phyloP scores from a whole-genome alignment of 1,140 invertebrate genomes.

The Bemisia tabaci region DNA sequence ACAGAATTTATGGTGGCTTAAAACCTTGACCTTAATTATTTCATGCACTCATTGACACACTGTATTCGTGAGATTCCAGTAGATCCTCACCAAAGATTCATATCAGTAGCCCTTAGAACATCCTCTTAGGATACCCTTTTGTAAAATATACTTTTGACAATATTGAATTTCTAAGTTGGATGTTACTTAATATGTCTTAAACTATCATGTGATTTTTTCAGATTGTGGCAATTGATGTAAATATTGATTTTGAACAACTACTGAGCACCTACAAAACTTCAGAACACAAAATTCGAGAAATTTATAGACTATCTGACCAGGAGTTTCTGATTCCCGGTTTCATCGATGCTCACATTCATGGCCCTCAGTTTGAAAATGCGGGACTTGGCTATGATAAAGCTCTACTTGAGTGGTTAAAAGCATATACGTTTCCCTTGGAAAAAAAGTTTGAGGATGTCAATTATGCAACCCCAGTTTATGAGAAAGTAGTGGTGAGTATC shows the following conservation, averaged over 20 bases:
- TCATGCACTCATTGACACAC: too few species aligned
- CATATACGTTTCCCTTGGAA: constrained; percentile 79
- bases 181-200: too few species aligned
- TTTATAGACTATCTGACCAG: not conserved
- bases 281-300: not conserved
- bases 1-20: too few species aligned
- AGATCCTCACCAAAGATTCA: too few species aligned
- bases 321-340: constrained; percentile 60
- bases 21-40: too few species aligned
- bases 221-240: not conserved
- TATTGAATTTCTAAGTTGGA: too few species aligned
- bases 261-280: not conserved
- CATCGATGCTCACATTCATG: constrained; percentile 79
- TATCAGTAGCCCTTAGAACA: too few species aligned
- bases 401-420: constrained; percentile 68
- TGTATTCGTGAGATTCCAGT: too few species aligned
- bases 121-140: too few species aligned
- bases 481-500: constrained; percentile 59
- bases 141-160: too few species aligned
- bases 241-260: not conserved
- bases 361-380: constrained; percentile 70
- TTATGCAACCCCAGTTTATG: constrained; percentile 58
- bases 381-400: constrained; percentile 65
- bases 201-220: too few species aligned
- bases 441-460: constrained; percentile 48